Base-by-base conservation (phyloP, 2,797 vertebrate genomes). In the Apogon talboti region DNA sequence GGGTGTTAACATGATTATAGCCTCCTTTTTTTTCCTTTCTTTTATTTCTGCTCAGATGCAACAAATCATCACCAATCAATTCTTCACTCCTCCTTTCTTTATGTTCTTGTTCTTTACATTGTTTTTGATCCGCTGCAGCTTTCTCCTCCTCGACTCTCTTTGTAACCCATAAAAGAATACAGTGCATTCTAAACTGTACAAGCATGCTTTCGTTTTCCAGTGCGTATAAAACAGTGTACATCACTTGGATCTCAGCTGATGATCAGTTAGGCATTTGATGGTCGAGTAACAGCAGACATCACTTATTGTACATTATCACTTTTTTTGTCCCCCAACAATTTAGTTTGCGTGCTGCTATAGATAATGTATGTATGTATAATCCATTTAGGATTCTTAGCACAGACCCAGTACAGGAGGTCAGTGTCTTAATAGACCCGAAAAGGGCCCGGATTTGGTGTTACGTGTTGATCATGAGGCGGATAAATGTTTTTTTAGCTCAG, bases 1-100 rank as follows among this genome's bases (percentile, higher is more conserved):
- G 82, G 68, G 79, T 65, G 68, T 90, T 94, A 94, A 94, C 93
- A 89, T 94, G 93, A 94, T 94, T 94, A 94, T 93, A 94, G 91
- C 91, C 87, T 91, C 83, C 80, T 89, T 90, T 92, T 92, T 92
- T 91, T 91, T 87, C 83, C 85, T 89, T 87, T 88, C 84, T 90
- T 91, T 90, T 90, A 85, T 88, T 89, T 81, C 85, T 57, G 74
- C 70, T 86, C 57, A 82, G 84, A 87, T 87, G 85, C 74, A 81
- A 84, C 83, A 91, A 90, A 91, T 93, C 88, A 87, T 85, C 64
- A 71, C 72, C 87, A 88, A 89, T 90, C 87, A 89, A 88, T 88
- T 77, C 78, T 68, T 13, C 53, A 76, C 70, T 65, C 74, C 74
- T 59, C 78, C 35, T 79, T 71, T 54, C 80, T 79, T 82, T 79